Evolutionary conservation across 2,888 invertebrate genomes (phyloP).

Genomic region (Xiphydria camelus): DNA sequence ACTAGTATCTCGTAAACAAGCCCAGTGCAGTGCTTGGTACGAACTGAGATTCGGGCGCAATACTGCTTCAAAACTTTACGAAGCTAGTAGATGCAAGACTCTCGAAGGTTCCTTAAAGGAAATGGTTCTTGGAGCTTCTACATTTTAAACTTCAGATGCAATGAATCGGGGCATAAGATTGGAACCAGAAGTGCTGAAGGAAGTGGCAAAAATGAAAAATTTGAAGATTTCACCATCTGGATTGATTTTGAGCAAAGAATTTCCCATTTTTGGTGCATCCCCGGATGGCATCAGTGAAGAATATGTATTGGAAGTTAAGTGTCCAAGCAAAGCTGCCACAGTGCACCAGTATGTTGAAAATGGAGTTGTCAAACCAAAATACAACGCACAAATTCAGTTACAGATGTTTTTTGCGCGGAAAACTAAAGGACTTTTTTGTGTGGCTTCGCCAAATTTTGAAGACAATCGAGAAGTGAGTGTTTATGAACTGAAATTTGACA

Average conservation of each 20-base stretch:
- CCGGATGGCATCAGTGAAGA: conserved; percentile 14
- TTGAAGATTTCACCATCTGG: conserved; percentile 2
- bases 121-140: conserved; percentile 6
- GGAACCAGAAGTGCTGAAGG: conserved; percentile 5
- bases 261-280: conserved; percentile 15
- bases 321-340: conserved; percentile 3
- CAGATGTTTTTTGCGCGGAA: conserved; percentile 11
- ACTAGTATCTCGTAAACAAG: conserved; percentile 2
- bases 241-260: neutral
- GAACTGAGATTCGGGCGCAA: conserved; percentile 10
- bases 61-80: conserved; percentile 9
- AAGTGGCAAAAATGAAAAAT: neutral
- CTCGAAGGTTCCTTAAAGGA: conserved; percentile 5
- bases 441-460: conserved; percentile 10
- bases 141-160: conserved; percentile 1
- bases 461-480: too few relatives aligned
- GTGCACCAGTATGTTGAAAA: conserved; percentile 2
- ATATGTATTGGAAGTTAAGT: conserved; percentile 11
- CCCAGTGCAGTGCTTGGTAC: conserved; percentile 7
- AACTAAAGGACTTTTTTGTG: conserved; percentile 14
- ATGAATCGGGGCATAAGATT: conserved; percentile 6
- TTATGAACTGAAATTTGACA: too few relatives aligned
- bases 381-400: conserved; percentile 11
- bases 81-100: conserved; percentile 7
- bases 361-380: conserved; percentile 2